Base-by-base conservation (phyloP, 2,888 invertebrate genomes). In the Chrysina gloriosa region DNA sequence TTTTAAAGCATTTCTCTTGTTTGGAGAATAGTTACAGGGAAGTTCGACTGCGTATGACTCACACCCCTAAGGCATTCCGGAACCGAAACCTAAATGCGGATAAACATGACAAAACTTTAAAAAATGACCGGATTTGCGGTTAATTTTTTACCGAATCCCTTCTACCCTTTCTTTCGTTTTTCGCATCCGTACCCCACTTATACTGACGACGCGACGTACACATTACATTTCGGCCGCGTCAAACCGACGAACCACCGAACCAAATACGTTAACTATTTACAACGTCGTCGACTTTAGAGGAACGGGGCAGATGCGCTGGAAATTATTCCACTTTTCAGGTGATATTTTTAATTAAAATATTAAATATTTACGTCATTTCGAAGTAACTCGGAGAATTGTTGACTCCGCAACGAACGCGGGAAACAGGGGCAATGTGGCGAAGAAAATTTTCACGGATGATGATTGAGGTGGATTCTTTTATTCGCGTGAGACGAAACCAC, bases 321-420 rank as follows among this genome's bases (percentile, higher is more conserved):
- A 64, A 52, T 36, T 16, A 50, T 64, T 64, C n/a, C 36, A 50
- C 64, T 64, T 45, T 50, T 64, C 45, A 61, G 39, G 25, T 47
- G 50, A 52, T 50, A 64, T 64, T 64, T 64, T 52, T 64, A 64
- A 64, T 64, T 64, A 64, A 64, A 50, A 36, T 50, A 64, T 64
- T 64, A 64, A 64, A 64, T 47, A 64, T 64, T 52, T 48, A 64
- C 9, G 25, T 11, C 9, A n/a, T 45, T 52, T 64, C 42, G 11
- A 39, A 23, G n/a, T 27, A 61, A 36, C 58, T 14, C 42, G 16
- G 7, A 25, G 27, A 19, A 19, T 42, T n/a, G 14, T 61, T 27
- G 21, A 56, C 3, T 23, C 14, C 42, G 25, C n/a, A 42, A 16
- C 14, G 16, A 6, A 31, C 5, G 16, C 14, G 31, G 4, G 9